Conservation (phyloP, 2,888 invertebrate genomes). For the Poecilus cupreus region DNA sequence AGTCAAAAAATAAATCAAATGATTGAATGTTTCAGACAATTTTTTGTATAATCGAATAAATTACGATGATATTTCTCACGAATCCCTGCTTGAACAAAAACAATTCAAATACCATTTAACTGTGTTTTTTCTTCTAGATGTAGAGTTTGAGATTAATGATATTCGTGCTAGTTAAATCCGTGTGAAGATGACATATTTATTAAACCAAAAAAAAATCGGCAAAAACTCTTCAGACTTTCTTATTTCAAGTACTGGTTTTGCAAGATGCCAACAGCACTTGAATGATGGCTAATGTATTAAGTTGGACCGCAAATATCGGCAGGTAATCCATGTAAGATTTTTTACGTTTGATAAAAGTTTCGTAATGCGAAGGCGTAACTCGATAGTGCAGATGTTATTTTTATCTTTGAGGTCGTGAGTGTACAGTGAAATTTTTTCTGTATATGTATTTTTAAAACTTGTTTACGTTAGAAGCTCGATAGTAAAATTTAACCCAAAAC, state of each 20-base stretch:
- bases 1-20: not conserved
- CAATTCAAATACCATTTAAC: not conserved
- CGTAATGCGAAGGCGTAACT: constrained; percentile 8
- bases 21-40: not conserved
- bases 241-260: constrained; percentile 37
- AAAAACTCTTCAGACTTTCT: constrained; percentile 26
- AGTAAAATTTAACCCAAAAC: not conserved
- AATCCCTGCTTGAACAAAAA: not conserved
- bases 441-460: not conserved
- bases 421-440: not conserved
- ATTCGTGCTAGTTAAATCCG: constrained; percentile 30
- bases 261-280: constrained; percentile 5
- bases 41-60: not conserved
- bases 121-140: constrained; percentile 4
- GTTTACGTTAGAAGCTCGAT: constrained; percentile 7
- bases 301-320: constrained; percentile 8
- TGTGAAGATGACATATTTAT: constrained; percentile 37
- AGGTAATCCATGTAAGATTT: not conserved
- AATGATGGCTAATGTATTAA: constrained; percentile 16
- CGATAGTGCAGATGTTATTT: constrained; percentile 7
- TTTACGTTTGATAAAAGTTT: not conserved
- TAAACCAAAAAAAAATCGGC: not conserved
- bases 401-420: not conserved
- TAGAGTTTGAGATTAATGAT: constrained; percentile 32
- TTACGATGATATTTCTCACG: not conserved